Base-by-base conservation (phyloP, 2,113 vertebrate genomes). In the Panthera tigris region DNA sequence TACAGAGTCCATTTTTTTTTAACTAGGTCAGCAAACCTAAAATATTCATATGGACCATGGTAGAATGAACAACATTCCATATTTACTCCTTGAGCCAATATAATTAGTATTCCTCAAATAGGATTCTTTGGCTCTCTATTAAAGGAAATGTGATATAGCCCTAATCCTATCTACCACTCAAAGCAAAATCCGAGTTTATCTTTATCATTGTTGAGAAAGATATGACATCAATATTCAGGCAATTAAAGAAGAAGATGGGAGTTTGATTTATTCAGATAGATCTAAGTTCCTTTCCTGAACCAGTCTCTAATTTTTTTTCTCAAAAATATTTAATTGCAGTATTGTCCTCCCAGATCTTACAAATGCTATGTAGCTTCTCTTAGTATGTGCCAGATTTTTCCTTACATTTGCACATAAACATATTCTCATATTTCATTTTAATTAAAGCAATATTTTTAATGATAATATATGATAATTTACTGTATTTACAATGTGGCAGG, bases 341-440 rank as follows among this genome's bases (percentile, higher is more conserved):
- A 85, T 83, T 98, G 93, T 69, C 90, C 95, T 93, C 74, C 48
- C 45, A 86, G 18, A 80, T 94, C 84, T 97, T 98, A 94, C 21
- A 97, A 91, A 96, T 91, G 33, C 92, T 93, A 91, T 76, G 68
- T 91, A 95, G 74, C 45, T 88, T 97, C 29, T 96, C 39, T 95
- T 81, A 93, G 82, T 61, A 87, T 8, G 15, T 96, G 84, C n/a
- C 74, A 94, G 16, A 66, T 50, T 82, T 90, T 65, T 76, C 55
- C 65, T 96, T 93, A 95, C 12, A 98, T 90, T 89, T 97, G 57
- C 93, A 89, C 73, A 79, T 86, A 85, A 97, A 82, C 83, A 93
- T 92, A 94, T 79, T 66, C 68, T 63, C 66, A 25, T 86, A 69
- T 73, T 84, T 98, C 82, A 82, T 94, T 91, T 78, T 92, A 87